Conservation (phyloP, 1,140 invertebrate species). For the Nasonia giraulti region DNA sequence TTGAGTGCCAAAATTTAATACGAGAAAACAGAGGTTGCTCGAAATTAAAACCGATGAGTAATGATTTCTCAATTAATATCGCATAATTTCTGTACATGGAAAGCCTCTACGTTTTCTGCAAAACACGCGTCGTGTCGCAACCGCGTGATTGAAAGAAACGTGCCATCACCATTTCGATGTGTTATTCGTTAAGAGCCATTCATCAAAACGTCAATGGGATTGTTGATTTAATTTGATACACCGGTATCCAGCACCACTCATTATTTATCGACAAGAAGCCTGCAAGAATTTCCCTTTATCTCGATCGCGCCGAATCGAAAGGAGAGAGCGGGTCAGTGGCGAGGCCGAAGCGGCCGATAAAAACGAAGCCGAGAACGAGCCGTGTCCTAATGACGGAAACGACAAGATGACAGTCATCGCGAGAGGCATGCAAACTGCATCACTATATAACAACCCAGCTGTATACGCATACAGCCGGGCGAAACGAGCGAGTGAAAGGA, state of each 20-base stretch:
- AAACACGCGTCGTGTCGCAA: neutral
- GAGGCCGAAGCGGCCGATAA: neutral
- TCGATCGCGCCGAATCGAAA: neutral
- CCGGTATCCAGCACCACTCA: neutral
- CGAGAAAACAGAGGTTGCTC: too few species aligned
- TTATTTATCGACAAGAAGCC: neutral
- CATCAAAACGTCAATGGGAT: neutral
- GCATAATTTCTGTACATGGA: neutral
- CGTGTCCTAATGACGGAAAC: slow-evolving; percentile 23
- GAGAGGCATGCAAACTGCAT: slow-evolving; percentile 33
- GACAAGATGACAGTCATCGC: slow-evolving; percentile 46
- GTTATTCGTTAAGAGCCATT: neutral
- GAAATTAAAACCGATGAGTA: neutral
- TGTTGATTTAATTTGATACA: slow-evolving; percentile 5
- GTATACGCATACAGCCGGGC: too few species aligned
- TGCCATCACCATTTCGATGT: neutral
- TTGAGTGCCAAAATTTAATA: too few species aligned
- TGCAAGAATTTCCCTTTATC: neutral
- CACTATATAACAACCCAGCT: neutral
- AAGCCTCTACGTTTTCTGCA: neutral
- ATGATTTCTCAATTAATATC: neutral
- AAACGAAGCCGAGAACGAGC: neutral
- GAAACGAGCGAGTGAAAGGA: neutral
- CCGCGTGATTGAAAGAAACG: neutral
- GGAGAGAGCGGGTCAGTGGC: neutral